Conservation (phyloP, 2,888 invertebrate species). For the Cataglyphis rosenhaueri region DNA sequence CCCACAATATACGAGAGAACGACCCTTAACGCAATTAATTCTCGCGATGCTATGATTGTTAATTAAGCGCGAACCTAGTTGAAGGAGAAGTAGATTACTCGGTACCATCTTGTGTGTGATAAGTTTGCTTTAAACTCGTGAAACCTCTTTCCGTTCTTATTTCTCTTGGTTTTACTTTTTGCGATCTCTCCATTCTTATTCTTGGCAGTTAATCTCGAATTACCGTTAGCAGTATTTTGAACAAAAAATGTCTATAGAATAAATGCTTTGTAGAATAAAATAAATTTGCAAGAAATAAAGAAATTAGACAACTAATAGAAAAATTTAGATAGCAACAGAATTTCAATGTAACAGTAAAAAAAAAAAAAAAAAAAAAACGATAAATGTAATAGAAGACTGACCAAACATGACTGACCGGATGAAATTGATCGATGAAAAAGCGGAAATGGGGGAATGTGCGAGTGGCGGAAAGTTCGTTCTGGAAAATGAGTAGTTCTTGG, state of each 20-base stretch:
- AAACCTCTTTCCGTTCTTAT: conserved; percentile 33
- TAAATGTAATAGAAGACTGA: neutral
- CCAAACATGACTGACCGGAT: neutral
- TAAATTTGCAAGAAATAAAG: neutral
- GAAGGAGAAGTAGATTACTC: conserved; percentile 72
- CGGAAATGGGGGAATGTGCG: neutral
- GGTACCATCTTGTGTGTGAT: conserved; percentile 60
- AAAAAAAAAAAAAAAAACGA: neutral
- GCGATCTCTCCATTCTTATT: conserved; percentile 39
- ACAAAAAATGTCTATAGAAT: neutral
- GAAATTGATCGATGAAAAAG: conserved; percentile 26
- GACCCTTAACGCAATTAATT: conserved; percentile 54
- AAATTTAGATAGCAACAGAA: neutral
- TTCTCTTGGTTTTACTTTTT: conserved; percentile 34
- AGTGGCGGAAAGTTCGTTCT: conserved; percentile 57
- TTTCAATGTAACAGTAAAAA: neutral
- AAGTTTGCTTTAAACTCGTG: conserved; percentile 34
- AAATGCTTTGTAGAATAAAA: neutral
- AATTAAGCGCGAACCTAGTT: conserved; percentile 77
- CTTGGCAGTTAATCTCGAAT: conserved; percentile 9
- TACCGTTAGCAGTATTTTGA: neutral
- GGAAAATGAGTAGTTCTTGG: conserved; percentile 79
- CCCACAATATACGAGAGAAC: neutral
- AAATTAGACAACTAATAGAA: neutral
- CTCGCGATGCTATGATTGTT: conserved; percentile 74